Base-by-base conservation (phyloP, 2,888 invertebrate genomes). In the Acanthosepion esculentum region DNA sequence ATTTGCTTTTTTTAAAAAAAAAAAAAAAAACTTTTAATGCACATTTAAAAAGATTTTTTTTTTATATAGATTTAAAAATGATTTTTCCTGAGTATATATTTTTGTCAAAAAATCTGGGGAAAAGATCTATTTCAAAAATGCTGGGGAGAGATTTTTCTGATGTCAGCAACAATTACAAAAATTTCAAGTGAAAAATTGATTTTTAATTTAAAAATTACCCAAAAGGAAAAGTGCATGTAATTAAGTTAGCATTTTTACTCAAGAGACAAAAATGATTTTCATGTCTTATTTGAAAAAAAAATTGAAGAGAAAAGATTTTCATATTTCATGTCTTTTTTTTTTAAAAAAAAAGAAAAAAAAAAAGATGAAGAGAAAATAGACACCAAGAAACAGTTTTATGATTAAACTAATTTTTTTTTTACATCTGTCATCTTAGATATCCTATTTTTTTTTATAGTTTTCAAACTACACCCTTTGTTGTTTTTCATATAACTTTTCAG, bases 51-150 rank as follows among this genome's bases (percentile, higher is more conserved):
- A n/a, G 12, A 1, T 78, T 78, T 78, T 78, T 78, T 78, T 78
- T 78, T n/a, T 78, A 15, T 78, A 18, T 78, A 78, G 12, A 78
- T 78, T 78, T 78, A 78, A 78, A 78, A 33, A 78, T 78, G 78
- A 78, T 78, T n/a, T 78, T 78, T 78, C 78, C 78, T 78, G 78
- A 78, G 78, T 78, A 78, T n/a, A 78, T 78, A 78, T 78, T 78
- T 78, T 78, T n/a, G 78, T 33, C 78, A n/a, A 78, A 78, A n/a
- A 78, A 78, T 33, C 15, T 15, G 10, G n/a, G n/a, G n/a, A n/a
- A 78, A 78, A 78, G 3, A n/a, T 78, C 33, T 78, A n/a, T 15
- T 78, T n/a, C 15, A 33, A 78, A 78, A 78, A n/a, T 33, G n/a
- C 7, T 1, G n/a, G 78, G n/a, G 10, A 15, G n/a, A n/a, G 3